Evolutionary conservation across 30 jellyfish, hydroid and myxozoan species (phyloP).

Genomic region (Aurelia aurita): DNA sequence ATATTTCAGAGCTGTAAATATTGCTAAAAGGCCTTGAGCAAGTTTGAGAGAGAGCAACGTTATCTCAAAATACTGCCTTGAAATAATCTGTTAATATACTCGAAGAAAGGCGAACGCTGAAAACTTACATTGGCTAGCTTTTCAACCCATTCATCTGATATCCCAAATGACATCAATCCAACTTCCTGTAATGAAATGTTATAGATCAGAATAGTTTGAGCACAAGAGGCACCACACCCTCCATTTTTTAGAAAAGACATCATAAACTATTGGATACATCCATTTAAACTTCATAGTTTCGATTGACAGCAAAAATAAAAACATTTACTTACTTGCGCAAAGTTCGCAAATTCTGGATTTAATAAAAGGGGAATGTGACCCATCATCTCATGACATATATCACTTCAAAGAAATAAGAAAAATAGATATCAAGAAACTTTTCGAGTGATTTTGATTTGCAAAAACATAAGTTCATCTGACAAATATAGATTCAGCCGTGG

Average conservation of each 20-base stretch:
- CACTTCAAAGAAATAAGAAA: neutral
- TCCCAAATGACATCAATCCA: slow-evolving; percentile 4
- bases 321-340: neutral
- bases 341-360: neutral
- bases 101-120: neutral
- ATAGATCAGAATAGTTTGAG: too few relatives aligned
- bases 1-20: too few relatives aligned
- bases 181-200: neutral
- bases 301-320: too few relatives aligned
- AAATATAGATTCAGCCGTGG: too few relatives aligned
- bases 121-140: neutral
- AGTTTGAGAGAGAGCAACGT: too few relatives aligned
- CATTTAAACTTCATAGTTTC: too few relatives aligned
- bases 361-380: neutral
- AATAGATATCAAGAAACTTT: neutral
- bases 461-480: too few relatives aligned
- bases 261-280: too few relatives aligned
- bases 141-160: neutral
- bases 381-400: neutral
- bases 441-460: too few relatives aligned
- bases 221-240: neutral
- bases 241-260: neutral
- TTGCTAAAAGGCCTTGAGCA: too few relatives aligned
- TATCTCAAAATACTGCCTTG: too few relatives aligned
- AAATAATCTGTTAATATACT: too few relatives aligned